These are phyloP conservation scores for Scomber colias DNA, from an alignment of 2,113 vertebrate species.

Conservation along the genomic window DNA sequence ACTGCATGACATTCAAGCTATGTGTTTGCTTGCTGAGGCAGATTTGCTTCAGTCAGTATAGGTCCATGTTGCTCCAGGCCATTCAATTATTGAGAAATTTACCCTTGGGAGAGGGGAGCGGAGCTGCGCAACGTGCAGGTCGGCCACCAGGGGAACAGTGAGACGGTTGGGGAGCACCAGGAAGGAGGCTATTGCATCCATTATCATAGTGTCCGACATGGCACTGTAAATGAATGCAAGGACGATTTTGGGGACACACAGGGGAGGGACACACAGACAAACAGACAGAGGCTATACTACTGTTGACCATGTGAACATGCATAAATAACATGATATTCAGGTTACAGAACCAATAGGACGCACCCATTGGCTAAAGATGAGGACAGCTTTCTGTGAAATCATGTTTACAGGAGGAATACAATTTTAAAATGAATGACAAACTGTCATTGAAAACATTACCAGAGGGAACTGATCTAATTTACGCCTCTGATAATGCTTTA, in stretches of 20 bases:
- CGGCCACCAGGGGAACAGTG: constrained; percentile 89
- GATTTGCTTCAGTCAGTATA: constrained; percentile 14
- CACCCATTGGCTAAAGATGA: constrained; percentile 24
- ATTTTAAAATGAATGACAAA: constrained; percentile 35
- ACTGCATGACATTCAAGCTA: constrained; percentile 10
- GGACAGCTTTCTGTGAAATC: constrained; percentile 30
- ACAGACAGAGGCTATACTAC: constrained; percentile 52
- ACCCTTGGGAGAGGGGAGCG: constrained; percentile 95
- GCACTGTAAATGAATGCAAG: constrained; percentile 85
- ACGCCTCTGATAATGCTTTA: constrained; percentile 54
- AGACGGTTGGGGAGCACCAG: constrained; percentile 95
- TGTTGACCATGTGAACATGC: constrained; percentile 50
- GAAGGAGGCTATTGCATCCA: constrained; percentile 94
- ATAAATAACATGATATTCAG: constrained; percentile 52
- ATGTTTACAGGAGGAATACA: constrained; percentile 34
- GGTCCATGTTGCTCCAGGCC: constrained; percentile 26
- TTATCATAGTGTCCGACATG: constrained; percentile 94
- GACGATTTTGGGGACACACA: constrained; percentile 56
- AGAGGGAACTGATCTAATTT: constrained; percentile 31
- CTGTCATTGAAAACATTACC: constrained; percentile 52
- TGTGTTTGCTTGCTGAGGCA: constrained; percentile 36
- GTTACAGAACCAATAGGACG: constrained; percentile 35
- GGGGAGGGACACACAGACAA: constrained; percentile 61
- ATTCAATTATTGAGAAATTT: constrained; percentile 67
- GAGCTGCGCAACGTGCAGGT: constrained; percentile 92